Evolutionary conservation across 2,888 invertebrate species (phyloP).

Genomic region (Drosophila tripunctata): DNA sequence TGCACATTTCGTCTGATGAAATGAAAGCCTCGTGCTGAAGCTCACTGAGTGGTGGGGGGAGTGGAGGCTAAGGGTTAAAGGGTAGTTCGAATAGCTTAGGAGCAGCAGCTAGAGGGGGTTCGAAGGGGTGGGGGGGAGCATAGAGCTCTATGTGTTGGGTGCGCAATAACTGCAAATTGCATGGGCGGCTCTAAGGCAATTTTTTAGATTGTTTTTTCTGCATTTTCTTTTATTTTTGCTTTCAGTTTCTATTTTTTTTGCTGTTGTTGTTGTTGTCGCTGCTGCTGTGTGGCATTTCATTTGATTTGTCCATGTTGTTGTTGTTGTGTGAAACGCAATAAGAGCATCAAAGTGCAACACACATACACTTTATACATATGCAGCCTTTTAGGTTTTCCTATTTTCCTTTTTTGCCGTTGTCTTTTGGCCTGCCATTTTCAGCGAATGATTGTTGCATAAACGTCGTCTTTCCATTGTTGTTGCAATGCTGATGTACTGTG

Average conservation of each 20-base stretch:
- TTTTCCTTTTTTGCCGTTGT: slow-evolving; percentile 23
- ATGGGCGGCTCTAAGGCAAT: slow-evolving; percentile 79
- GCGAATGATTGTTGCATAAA: slow-evolving; percentile 80
- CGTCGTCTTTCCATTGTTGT: slow-evolving; percentile 74
- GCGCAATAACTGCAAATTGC: slow-evolving; percentile 78
- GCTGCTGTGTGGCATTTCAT: slow-evolving; percentile 71
- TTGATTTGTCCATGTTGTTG: slow-evolving; percentile 65
- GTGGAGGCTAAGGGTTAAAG: background rate
- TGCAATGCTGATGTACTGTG: slow-evolving; percentile 41
- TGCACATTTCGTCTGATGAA: slow-evolving; percentile 74
- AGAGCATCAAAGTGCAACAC: slow-evolving; percentile 76
- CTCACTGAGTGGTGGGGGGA: slow-evolving; percentile 1
- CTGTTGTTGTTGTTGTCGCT: slow-evolving; percentile 36
- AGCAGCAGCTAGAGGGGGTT: background rate
- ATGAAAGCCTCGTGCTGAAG: slow-evolving; percentile 73
- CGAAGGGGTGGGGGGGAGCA: background rate
- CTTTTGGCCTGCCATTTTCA: slow-evolving; percentile 59
- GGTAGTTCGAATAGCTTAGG: background rate
- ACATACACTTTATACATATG: slow-evolving; percentile 49
- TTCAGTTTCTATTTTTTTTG: slow-evolving; percentile 68
- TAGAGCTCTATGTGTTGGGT: slow-evolving; percentile 57
- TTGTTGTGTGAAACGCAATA: slow-evolving; percentile 65
- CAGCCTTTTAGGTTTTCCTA: slow-evolving; percentile 56
- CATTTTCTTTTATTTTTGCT: slow-evolving; percentile 1
- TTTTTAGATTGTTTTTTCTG: slow-evolving; percentile 42